Evolutionary conservation across 2,113 vertebrate genomes (phyloP).

Genomic region (Hyperopisus bebe): DNA sequence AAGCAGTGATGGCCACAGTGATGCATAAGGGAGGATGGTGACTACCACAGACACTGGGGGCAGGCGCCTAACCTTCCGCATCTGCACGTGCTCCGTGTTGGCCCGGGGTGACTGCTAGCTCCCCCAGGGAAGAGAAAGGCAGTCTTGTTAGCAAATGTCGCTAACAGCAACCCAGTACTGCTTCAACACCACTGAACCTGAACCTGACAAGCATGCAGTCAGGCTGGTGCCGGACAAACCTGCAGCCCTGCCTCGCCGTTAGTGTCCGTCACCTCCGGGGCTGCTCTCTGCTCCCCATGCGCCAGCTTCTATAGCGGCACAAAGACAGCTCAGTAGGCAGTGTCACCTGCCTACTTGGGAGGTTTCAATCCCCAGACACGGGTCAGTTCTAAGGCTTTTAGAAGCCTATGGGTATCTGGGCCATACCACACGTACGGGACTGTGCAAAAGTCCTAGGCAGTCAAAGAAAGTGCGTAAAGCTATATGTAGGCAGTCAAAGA

Average conservation of each 20-base stretch:
- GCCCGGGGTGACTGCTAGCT: slow-evolving; percentile 72
- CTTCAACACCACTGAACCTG: not conserved
- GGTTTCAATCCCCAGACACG: not conserved
- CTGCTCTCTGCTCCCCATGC: slow-evolving; percentile 67
- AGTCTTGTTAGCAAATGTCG: slow-evolving; percentile 45
- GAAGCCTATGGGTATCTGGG: not conserved
- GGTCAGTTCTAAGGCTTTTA: not conserved
- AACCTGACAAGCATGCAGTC: slow-evolving; percentile 23
- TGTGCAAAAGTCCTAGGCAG: not conserved
- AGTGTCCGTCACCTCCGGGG: slow-evolving; percentile 62
- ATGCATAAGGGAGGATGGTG: slow-evolving; percentile 25
- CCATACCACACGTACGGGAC: not conserved
- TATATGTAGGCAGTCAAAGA: too few species aligned
- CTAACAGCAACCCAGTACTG: not conserved
- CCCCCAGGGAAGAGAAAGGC: slow-evolving; percentile 45
- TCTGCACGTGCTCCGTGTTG: slow-evolving; percentile 76
- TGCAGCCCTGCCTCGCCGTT: slow-evolving; percentile 70
- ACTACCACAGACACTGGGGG: not conserved
- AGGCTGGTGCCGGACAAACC: slow-evolving; percentile 66
- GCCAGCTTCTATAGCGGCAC: slow-evolving; percentile 72
- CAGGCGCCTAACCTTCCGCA: slow-evolving; percentile 86
- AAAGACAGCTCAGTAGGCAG: slow-evolving; percentile 39
- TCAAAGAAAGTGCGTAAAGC: not conserved
- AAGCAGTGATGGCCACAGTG: slow-evolving; percentile 32
- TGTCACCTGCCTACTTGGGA: slow-evolving; percentile 7